Percentiles rank a stretch among this genome's conserved stretches.
phyloP scores from a whole-genome alignment of 2,797 vertebrate species.

The Falco naumanni region DNA sequence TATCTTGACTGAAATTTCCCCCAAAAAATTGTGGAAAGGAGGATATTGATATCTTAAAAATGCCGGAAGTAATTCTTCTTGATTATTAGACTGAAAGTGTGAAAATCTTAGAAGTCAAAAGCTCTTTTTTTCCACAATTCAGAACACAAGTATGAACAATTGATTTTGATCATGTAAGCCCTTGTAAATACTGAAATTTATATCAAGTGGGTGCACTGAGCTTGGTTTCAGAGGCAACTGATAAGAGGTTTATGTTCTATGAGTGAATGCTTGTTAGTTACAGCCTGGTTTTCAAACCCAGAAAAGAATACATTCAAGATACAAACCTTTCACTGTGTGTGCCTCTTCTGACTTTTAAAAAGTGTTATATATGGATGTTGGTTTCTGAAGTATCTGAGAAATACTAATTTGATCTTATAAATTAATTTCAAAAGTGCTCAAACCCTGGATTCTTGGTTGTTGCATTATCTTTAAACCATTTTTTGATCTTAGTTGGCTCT shows the following conservation, averaged over 20 bases:
- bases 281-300: neutral
- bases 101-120: neutral
- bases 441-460: neutral
- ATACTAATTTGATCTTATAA: neutral
- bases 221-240: neutral
- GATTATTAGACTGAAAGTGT: neutral
- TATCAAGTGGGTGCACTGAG: neutral
- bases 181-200: neutral
- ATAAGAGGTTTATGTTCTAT: neutral
- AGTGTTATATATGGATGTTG: neutral
- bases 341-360: neutral
- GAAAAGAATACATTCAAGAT: neutral
- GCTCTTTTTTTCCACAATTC: neutral
- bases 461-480: neutral
- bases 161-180: neutral
- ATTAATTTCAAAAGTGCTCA: neutral
- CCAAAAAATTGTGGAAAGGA: neutral
- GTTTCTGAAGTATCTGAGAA: neutral
- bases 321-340: neutral
- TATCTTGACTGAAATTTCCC: neutral
- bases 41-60: neutral
- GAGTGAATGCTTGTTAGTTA: neutral
- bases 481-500: neutral
- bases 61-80: neutral
- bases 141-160: neutral